Conservation (phyloP, 2,113 vertebrate species). For the Hyaena hyaena region DNA sequence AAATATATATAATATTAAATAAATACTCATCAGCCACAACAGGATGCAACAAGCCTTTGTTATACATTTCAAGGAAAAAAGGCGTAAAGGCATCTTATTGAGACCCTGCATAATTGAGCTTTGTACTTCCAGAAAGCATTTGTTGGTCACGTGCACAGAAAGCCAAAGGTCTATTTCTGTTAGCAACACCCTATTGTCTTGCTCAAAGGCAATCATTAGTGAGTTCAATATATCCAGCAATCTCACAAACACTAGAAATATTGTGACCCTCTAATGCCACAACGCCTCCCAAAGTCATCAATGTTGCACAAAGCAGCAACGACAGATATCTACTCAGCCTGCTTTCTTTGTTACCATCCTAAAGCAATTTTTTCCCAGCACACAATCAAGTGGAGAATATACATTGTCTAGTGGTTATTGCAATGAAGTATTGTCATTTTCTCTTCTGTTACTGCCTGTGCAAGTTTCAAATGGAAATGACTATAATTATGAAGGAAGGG, state of each 20-base stretch:
- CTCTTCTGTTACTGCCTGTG: slow-evolving; percentile 26
- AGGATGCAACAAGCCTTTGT: not conserved
- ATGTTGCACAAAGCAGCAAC: slow-evolving; percentile 26
- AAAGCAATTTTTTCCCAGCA: slow-evolving; percentile 74
- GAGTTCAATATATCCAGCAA: not conserved
- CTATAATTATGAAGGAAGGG: slow-evolving; percentile 52
- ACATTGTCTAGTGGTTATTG: slow-evolving; percentile 48
- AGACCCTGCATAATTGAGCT: not conserved
- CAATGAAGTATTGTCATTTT: slow-evolving; percentile 56
- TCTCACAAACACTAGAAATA: not conserved
- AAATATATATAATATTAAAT: not conserved
- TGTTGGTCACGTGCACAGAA: not conserved
- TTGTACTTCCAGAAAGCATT: not conserved
- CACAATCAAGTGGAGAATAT: slow-evolving; percentile 64
- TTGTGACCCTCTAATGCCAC: not conserved
- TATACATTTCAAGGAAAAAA: not conserved
- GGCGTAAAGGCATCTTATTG: not conserved
- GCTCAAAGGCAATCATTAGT: not conserved
- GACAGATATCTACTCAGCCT: slow-evolving; percentile 57
- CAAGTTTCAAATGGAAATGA: slow-evolving; percentile 70
- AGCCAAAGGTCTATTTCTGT: not conserved
- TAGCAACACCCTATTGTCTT: not conserved
- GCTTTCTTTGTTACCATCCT: slow-evolving; percentile 69
- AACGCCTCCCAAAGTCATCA: slow-evolving; percentile 51
- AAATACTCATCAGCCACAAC: not conserved